phyloP scores from a whole-genome alignment of 1,140 invertebrate genomes.

The Cataglyphis hispanica region DNA sequence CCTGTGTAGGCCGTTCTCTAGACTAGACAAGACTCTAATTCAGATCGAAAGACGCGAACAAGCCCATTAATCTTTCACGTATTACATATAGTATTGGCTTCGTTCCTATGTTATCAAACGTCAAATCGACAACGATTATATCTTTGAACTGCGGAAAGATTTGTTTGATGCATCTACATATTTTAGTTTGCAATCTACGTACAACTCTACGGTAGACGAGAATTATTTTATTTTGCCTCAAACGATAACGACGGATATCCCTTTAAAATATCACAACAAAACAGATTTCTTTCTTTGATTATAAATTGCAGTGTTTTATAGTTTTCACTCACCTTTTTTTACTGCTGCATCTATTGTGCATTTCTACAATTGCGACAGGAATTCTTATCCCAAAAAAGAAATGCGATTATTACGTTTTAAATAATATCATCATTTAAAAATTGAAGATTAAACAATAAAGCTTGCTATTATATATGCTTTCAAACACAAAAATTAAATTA shows the following conservation, averaged over 20 bases:
- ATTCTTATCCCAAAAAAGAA: background rate
- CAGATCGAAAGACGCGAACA: constrained; percentile 54
- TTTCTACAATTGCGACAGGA: background rate
- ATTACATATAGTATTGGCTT: background rate
- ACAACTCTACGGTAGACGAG: constrained; percentile 46
- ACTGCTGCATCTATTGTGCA: constrained; percentile 2
- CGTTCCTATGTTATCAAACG: constrained; percentile 14
- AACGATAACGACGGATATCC: background rate
- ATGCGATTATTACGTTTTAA: background rate
- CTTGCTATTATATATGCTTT: background rate
- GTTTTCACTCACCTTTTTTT: background rate
- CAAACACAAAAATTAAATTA: background rate
- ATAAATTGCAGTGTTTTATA: background rate
- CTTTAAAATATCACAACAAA: background rate
- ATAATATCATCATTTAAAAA: background rate
- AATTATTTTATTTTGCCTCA: constrained; percentile 22
- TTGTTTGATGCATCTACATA: constrained; percentile 4
- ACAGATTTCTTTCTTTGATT: background rate
- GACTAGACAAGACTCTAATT: constrained; percentile 71
- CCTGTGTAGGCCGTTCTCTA: constrained; percentile 67
- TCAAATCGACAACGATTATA: constrained; percentile 6
- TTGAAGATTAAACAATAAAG: background rate
- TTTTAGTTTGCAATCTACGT: constrained; percentile 45
- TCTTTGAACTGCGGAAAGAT: background rate
- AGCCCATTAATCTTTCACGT: constrained; percentile 7